Evolutionary conservation across 2,888 invertebrate species (phyloP).

Genomic region (Apamea sordens): DNA sequence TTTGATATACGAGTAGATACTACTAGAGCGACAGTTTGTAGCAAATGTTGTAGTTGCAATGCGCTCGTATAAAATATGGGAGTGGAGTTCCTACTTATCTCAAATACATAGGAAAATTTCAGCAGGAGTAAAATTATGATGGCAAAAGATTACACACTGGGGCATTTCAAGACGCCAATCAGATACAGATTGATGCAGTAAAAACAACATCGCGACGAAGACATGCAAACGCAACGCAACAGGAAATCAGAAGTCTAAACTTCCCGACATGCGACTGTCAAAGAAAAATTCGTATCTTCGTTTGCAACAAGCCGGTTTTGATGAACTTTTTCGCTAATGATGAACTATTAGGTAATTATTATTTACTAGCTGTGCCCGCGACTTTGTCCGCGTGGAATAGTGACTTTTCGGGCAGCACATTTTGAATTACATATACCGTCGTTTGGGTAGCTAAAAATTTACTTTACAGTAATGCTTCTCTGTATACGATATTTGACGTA

Average conservation of each 20-base stretch:
- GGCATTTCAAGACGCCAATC: constrained; percentile 1
- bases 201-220: constrained; percentile 1
- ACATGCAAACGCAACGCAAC: constrained; percentile 10
- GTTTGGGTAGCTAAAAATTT: no score
- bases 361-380: no score
- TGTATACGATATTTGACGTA: no score
- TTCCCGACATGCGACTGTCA: constrained; percentile 4
- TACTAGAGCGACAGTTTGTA: not conserved
- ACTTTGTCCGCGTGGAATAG: no score
- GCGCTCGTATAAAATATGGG: not conserved
- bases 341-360: not conserved
- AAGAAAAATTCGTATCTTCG: not conserved
- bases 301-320: not conserved
- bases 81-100: not conserved
- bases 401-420: no score
- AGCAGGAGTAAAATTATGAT: not conserved
- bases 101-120: not conserved
- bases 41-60: not conserved
- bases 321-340: no score
- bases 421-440: no score
- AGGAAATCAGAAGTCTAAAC: constrained; percentile 35
- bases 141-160: not conserved
- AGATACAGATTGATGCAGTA: not conserved
- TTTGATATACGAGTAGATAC: not conserved
- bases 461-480: no score